These are phyloP conservation scores for Bos taurus DNA, from an alignment of 2,113 vertebrate genomes.

Conservation along the genomic window ARS-UCD2.0 NC_037331.1:13419001-13419500, in stretches of 20 bases:
- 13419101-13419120: slow-evolving; percentile 5
- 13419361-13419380: not conserved
- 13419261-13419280: not conserved
- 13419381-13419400: not conserved
- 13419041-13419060: not conserved
- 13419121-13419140: slow-evolving; percentile 45
- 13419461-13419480: slow-evolving; percentile 26
- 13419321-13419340: not conserved
- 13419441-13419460: not conserved
- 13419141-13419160: not conserved
- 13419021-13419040: not conserved
- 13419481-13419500: not conserved
- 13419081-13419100: slow-evolving; percentile 12
- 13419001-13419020: not conserved
- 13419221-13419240: not conserved
- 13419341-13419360: slow-evolving; percentile 1
- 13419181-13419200: not conserved
- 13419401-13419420: slow-evolving; percentile 4
- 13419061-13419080: not conserved
- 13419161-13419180: not conserved
- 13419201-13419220: not conserved
- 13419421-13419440: not conserved
- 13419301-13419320: not conserved
- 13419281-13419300: not conserved
- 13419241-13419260: not conserved